Conservation (phyloP, 2,888 invertebrate genomes). For the Aphodius granarius region DNA sequence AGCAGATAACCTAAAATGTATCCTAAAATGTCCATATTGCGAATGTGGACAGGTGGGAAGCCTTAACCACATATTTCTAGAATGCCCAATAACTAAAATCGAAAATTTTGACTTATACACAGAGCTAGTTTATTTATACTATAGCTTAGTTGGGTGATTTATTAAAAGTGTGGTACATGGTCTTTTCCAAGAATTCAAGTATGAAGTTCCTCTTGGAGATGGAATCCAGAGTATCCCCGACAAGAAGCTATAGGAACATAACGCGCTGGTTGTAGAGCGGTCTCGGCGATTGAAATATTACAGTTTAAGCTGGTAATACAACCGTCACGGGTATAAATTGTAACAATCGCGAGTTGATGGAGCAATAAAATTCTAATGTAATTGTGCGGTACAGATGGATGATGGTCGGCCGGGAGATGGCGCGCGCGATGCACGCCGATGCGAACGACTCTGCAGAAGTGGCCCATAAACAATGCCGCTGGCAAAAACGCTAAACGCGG, state of each 20-base stretch:
- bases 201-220: not conserved
- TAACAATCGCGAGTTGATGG: conserved; percentile 6
- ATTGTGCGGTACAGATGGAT: conserved; percentile 5
- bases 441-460: not conserved
- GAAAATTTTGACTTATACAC: too few species aligned
- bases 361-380: conserved; percentile 21
- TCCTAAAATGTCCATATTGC: too few species aligned
- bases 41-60: too few species aligned
- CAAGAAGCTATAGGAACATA: not conserved
- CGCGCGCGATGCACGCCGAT: not conserved
- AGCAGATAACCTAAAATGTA: too few species aligned
- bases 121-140: too few species aligned
- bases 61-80: too few species aligned
- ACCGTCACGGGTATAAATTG: not conserved
- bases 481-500: conserved; percentile 13
- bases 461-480: conserved; percentile 13
- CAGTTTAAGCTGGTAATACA: not conserved
- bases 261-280: not conserved
- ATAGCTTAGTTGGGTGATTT: too few species aligned
- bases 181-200: not conserved
- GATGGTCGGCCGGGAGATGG: not conserved
- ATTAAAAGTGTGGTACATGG: too few species aligned
- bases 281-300: not conserved
- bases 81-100: too few species aligned
- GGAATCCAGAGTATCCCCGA: not conserved